Evolutionary conservation across 1,140 invertebrate genomes (phyloP).

Genomic region (Bradynema listronoti): DNA sequence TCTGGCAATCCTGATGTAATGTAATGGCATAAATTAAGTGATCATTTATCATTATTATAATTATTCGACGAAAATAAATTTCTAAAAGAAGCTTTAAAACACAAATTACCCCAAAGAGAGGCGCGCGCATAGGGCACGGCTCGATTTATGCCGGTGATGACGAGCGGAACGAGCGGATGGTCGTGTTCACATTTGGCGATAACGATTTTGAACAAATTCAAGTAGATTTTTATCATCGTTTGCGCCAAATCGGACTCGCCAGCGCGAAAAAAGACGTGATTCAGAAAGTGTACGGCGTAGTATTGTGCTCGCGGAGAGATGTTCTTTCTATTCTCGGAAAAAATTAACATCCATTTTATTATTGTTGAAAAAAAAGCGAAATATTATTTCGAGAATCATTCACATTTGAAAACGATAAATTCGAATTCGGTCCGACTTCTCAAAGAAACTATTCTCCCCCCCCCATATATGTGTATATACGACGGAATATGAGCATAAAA

Average conservation of each 20-base stretch:
- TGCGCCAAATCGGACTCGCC: constrained; percentile 72
- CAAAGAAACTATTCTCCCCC: too few species aligned
- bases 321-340: constrained; percentile 59
- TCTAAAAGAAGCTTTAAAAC: too few species aligned
- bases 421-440: not conserved
- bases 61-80: too few species aligned
- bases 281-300: constrained; percentile 83
- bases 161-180: constrained; percentile 75
- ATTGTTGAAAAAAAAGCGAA: not conserved
- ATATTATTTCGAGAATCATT: not conserved
- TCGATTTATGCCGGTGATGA: constrained; percentile 78
- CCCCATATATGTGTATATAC: too few species aligned
- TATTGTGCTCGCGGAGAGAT: constrained; percentile 78
- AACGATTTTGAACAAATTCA: constrained; percentile 84
- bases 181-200: constrained; percentile 55
- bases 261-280: constrained; percentile 69
- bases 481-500: constrained; percentile 1
- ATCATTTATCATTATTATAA: too few species aligned
- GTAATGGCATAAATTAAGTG: too few species aligned
- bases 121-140: constrained; percentile 73
- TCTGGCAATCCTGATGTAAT: too few species aligned
- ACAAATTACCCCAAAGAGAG: constrained; percentile 26
- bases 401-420: not conserved
- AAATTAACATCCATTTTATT: too few species aligned
- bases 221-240: constrained; percentile 80